A percentile compares a stretch with the other conserved stretches of the same genome.
Evolutionary conservation across 2,888 invertebrate genomes (phyloP).

Genomic region (Rhagophthalmus giganteus): DNA sequence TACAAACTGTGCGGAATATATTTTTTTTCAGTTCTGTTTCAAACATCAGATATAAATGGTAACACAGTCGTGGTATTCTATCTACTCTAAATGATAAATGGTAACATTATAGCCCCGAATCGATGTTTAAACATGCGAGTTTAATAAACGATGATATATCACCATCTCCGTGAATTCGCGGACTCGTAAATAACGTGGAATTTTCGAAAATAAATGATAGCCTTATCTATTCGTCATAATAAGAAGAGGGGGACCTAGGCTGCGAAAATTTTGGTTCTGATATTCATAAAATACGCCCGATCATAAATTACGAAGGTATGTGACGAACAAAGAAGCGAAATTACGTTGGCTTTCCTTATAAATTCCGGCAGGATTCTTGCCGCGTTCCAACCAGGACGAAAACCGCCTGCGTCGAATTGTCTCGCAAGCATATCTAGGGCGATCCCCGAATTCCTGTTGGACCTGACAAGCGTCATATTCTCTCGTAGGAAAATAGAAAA

Average conservation of each 20-base stretch:
- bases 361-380: slow-evolving; percentile 40
- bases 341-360: slow-evolving; percentile 26
- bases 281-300: slow-evolving; percentile 25
- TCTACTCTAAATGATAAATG: slow-evolving; percentile 42
- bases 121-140: slow-evolving; percentile 45
- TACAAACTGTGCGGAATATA: too few relatives aligned
- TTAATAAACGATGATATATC: slow-evolving; percentile 47
- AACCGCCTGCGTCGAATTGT: slow-evolving; percentile 39
- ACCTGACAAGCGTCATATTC: slow-evolving; percentile 30
- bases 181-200: slow-evolving; percentile 36
- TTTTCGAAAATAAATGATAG: slow-evolving; percentile 29
- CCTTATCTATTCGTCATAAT: slow-evolving; percentile 24
- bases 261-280: slow-evolving; percentile 26
- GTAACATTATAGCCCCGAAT: slow-evolving; percentile 39
- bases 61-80: slow-evolving; percentile 23
- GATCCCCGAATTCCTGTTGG: slow-evolving; percentile 40
- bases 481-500: slow-evolving; percentile 29
- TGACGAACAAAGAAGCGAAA: slow-evolving; percentile 30
- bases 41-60: too few relatives aligned
- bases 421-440: slow-evolving; percentile 37
- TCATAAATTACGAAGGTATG: slow-evolving; percentile 28
- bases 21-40: too few relatives aligned
- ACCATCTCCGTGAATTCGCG: slow-evolving; percentile 37
- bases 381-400: slow-evolving; percentile 37
- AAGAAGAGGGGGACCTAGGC: slow-evolving; percentile 4